Base-by-base conservation (phyloP, 2,797 vertebrate species). In the Pelodytes ibericus region DNA sequence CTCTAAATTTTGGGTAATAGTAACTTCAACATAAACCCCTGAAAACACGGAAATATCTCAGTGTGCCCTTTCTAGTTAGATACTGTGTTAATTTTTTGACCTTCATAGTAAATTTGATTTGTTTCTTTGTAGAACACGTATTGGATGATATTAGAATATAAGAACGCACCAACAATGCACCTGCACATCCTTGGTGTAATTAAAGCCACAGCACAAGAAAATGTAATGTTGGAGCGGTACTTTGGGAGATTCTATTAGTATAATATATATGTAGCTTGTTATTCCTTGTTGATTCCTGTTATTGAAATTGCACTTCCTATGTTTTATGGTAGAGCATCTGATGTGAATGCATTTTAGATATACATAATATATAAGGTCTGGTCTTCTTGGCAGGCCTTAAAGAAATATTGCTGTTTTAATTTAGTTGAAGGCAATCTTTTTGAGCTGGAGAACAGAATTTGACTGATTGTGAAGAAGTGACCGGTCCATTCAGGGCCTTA, bases 401-500 rank as follows among this genome's bases (percentile, higher is more conserved):
- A 44, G 18, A 16, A 53, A 16, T 16, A 53, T 53, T 53, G 22
- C 49, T 53, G 49, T 53, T 22, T 53, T 53, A 53, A 44, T 44
- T 53, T 24, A 2, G 44, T 11, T 53, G 24, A 51, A 31, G n/a
- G 39, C 53, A 71, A 31, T 51, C 22, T 64, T 73, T 64, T 24
- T 31, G 27, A 22, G 11, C 70, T 30, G 1, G 22, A 5, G 31
- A 41, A 56, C 8, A 8, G 25, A 39, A 11, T 27, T 13, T n/a
- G 6, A 63, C 22, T 41, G 22, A 56, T 39, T 51, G 56, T n/a
- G 22, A 10, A 29, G 70, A 61, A 71, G 59, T 53, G 58, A 64
- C 60, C 47, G 24, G 71, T 64, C 47, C 71, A 73, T 64, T 29
- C 30, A 53, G 4, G 25, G 71, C 60, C 25, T 25, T 18, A 73